A percentile compares a stretch with the other conserved stretches of the same genome.
Conservation (phyloP, 2,888 invertebrate species). For the Metalampra italica region DNA sequence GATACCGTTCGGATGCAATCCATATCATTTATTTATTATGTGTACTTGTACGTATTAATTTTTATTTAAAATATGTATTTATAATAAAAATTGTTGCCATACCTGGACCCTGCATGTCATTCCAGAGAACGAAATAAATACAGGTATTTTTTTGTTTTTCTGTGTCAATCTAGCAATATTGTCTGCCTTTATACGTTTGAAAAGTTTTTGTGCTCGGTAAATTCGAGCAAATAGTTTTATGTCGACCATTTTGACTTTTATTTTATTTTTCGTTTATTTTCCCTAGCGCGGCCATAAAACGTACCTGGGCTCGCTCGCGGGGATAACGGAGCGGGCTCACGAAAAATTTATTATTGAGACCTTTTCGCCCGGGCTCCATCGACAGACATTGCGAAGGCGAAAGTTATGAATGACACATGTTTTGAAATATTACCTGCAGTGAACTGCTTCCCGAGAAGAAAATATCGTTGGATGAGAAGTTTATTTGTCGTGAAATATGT, state of each 20-base stretch:
- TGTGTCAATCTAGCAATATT: constrained; percentile 34
- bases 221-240: constrained; percentile 74
- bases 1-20: no score
- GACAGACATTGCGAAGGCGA: constrained; percentile 78
- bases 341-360: constrained; percentile 78
- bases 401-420: constrained; percentile 79
- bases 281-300: constrained; percentile 75
- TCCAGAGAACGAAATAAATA: no score
- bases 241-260: constrained; percentile 76
- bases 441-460: constrained; percentile 67
- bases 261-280: constrained; percentile 79
- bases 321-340: constrained; percentile 73
- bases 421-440: constrained; percentile 78
- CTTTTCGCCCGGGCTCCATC: constrained; percentile 74
- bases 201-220: constrained; percentile 54
- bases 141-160: constrained; percentile 28
- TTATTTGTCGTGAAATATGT: constrained; percentile 78
- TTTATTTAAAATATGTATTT: no score
- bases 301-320: constrained; percentile 73
- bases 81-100: no score
- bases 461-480: constrained; percentile 75
- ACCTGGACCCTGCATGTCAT: no score
- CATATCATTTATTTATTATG: no score
- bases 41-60: no score
- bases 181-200: constrained; percentile 39